These are phyloP conservation scores for Poicephalus gulielmi DNA, from an alignment of 2,113 vertebrate species.

Conservation along the genomic window DNA sequence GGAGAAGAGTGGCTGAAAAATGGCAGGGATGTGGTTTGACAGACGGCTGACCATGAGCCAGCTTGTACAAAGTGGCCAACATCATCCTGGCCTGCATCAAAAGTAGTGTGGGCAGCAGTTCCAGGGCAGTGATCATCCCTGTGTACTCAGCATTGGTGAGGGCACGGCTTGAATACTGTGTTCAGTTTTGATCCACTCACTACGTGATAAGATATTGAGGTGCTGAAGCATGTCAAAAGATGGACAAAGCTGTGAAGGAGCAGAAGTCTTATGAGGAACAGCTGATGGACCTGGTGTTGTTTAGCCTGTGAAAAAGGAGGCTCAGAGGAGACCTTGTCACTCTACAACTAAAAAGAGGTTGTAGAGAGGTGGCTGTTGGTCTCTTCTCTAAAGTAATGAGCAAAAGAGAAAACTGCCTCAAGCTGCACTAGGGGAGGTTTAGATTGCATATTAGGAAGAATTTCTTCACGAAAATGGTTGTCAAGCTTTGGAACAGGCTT, in stretches of 20 bases:
- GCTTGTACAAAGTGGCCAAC: neutral
- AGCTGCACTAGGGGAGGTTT: neutral
- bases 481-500: neutral
- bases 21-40: neutral
- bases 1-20: neutral
- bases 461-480: rapidly evolving
- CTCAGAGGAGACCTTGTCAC: rapidly evolving
- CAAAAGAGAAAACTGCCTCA: neutral
- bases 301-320: neutral
- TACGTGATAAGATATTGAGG: neutral
- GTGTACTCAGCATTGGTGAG: neutral
- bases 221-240: neutral
- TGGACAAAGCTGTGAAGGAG: neutral
- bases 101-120: neutral
- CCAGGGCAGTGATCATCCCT: neutral
- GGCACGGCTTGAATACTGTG: neutral
- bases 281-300: neutral
- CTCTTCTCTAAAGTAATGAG: neutral
- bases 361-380: rapidly evolving
- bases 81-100: neutral
- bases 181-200: neutral
- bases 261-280: rapidly evolving
- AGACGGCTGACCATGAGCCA: neutral
- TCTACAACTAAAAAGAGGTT: neutral
- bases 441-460: neutral